These are phyloP conservation scores for Marmota monax DNA, from an alignment of 2,113 vertebrate species.

Conservation along the genomic window DNA sequence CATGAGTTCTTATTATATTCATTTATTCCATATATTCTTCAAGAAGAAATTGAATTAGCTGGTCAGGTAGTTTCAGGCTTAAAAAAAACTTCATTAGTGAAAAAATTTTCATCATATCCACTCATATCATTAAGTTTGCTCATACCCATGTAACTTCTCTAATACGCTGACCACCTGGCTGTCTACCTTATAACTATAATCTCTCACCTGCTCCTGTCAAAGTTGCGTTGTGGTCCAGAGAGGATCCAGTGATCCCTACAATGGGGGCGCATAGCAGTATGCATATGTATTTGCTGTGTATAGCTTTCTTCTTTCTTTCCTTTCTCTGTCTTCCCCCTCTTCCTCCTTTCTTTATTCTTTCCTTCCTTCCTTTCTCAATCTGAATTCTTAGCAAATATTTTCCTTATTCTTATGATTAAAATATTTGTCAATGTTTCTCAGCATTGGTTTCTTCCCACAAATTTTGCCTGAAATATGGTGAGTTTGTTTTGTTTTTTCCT, in stretches of 20 bases:
- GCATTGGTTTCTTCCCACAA: not conserved
- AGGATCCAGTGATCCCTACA: not conserved
- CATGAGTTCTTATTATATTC: not conserved
- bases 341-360: not conserved
- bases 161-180: not conserved
- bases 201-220: not conserved
- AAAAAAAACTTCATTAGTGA: not conserved
- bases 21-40: not conserved
- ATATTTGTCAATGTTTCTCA: not conserved
- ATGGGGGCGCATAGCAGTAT: not conserved
- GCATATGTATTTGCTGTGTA: not conserved
- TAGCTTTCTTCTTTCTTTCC: accelerated
- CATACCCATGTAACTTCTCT: not conserved
- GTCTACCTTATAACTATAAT: not conserved
- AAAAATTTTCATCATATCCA: not conserved
- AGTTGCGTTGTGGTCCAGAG: not conserved
- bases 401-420: constrained; percentile 2
- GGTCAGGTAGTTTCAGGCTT: not conserved
- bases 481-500: not conserved
- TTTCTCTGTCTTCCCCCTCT: accelerated
- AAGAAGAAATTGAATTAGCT: not conserved
- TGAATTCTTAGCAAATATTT: constrained; percentile 19
- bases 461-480: constrained; percentile 37
- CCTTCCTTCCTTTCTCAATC: not conserved
- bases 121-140: not conserved